Conservation (phyloP, 1,140 invertebrate genomes). For the Arion vulgaris region DNA sequence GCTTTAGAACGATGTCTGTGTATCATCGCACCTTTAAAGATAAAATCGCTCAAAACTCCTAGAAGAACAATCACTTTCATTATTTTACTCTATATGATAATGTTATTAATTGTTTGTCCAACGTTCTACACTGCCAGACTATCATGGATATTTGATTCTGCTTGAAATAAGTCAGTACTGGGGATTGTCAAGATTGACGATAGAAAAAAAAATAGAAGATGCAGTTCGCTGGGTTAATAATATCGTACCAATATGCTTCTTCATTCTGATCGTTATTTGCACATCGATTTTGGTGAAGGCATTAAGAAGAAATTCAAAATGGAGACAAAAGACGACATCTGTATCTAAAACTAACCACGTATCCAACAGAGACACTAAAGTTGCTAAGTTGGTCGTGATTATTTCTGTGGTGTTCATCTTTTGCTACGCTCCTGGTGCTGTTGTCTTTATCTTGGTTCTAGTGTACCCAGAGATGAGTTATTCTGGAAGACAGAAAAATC, state of each 20-base stretch:
- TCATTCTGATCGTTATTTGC: neutral
- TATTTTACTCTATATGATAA: neutral
- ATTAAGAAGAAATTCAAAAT: no score
- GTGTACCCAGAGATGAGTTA: neutral
- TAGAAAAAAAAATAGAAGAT: no score
- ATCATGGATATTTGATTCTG: no score
- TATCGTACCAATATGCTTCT: neutral
- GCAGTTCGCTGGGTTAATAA: neutral
- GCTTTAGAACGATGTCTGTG: constrained; percentile 19
- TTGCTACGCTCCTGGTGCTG: neutral
- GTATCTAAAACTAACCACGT: neutral
- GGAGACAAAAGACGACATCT: no score
- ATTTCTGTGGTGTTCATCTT: no score
- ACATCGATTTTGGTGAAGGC: neutral
- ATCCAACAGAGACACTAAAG: constrained; percentile 1
- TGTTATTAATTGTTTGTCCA: neutral
- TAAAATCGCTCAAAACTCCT: neutral
- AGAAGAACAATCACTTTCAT: neutral
- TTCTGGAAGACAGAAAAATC: neutral
- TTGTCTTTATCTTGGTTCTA: neutral
- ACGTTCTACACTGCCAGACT: neutral
- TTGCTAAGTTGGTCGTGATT: no score
- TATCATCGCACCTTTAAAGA: constrained; percentile 3
- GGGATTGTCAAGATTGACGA: no score
- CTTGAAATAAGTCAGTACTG: no score